Percentiles rank a stretch among this genome's conserved stretches.
Conservation (phyloP, 2,797 vertebrate genomes). For the Chrysolophus pictus region DNA sequence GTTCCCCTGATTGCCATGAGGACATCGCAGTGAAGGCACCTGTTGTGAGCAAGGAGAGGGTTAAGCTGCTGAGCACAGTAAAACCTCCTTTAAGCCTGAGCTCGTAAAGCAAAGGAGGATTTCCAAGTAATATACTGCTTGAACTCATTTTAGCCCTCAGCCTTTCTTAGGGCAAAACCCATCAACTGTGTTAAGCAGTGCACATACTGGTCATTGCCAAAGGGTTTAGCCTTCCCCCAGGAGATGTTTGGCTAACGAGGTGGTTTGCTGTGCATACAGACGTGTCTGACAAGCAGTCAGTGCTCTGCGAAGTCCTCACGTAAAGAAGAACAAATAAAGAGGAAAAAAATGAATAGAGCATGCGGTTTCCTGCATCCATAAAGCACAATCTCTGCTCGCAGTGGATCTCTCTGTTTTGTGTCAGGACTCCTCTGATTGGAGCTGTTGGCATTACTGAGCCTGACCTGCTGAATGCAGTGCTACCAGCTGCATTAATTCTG, state of each 20-base stretch:
- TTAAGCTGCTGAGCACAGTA: background rate
- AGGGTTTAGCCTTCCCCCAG: conserved; percentile 5
- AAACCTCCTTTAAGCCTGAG: background rate
- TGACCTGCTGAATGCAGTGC: background rate
- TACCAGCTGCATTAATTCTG: background rate
- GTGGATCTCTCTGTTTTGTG: background rate
- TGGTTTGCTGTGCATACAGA: conserved; percentile 17
- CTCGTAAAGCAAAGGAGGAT: background rate
- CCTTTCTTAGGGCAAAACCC: conserved; percentile 40
- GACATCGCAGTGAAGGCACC: rapidly evolving
- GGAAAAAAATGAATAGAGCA: background rate
- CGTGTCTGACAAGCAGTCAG: conserved; percentile 27
- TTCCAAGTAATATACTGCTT: conserved; percentile 3
- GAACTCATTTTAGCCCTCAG: conserved; percentile 49
- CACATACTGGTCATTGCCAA: background rate
- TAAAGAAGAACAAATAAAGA: background rate
- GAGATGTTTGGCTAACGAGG: conserved; percentile 31
- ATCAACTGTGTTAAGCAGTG: conserved; percentile 7
- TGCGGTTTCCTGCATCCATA: background rate
- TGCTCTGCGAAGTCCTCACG: background rate
- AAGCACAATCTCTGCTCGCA: background rate
- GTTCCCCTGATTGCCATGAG: background rate
- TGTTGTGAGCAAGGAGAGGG: background rate
- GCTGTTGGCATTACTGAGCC: background rate
- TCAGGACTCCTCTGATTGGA: background rate